Base-by-base conservation (phyloP, 1,140 invertebrate species). In the Ruditapes philippinarum region DNA sequence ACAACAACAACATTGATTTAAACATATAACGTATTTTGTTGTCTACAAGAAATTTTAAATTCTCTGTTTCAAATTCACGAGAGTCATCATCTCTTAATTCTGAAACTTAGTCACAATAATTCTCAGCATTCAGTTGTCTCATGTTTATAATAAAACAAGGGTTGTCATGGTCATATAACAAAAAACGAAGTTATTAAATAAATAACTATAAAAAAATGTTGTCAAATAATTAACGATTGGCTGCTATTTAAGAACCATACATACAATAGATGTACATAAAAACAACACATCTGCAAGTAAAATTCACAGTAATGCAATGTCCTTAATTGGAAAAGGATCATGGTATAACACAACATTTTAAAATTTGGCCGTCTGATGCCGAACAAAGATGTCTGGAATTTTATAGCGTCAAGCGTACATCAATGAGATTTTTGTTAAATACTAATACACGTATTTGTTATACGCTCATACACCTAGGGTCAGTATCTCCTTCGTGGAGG, bases 251-350 rank as follows among this genome's bases (percentile, higher is more conserved):
- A 70, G 65, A 70, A 70, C 7, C 65, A 70, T 70, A 70, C 65
- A 38, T 38, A 70, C 65, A 70, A 70, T 38, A 70, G 65, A 70
- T 70, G 65, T 70, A 70, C 65, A 70, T 38, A 70, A 70, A 49
- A 70, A 70, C 65, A 70, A 70, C 65, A 70, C 65, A 70, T 40
- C 33, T 70, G 65, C 42, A 78, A 78, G 74, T 51, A 49, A 76
- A 51, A 45, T 12, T 76, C 73, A 40, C 73, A 76, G 73, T 49
- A 45, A 74, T 74, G 70, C 70, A 74, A 42, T 42, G 70, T 74
- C 40, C 70, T 74, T 45, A 51, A 33, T 51, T 78, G 74, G 45
- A 78, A 78, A 78, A 49, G 45, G 74, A 49, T 54, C 31, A 78
- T 22, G 28, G 45, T 78, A 12, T 31, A 49, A 78, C 49, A 78